A percentile compares a stretch with the other conserved stretches of the same genome.
phyloP scores from a whole-genome alignment of 2,113 vertebrate species.

The Lophius piscatorius region DNA sequence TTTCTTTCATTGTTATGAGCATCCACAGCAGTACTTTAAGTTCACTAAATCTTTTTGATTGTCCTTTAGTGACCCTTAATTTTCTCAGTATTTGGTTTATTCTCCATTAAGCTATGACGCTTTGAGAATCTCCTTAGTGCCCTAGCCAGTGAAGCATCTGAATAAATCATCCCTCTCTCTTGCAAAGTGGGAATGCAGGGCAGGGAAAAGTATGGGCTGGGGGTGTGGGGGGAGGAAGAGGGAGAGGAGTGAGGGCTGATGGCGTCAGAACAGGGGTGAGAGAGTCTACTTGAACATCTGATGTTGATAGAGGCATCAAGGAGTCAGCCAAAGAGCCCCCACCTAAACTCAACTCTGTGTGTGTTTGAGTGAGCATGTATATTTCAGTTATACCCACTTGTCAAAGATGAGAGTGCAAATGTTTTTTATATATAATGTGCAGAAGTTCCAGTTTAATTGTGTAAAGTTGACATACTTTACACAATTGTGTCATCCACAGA shows the following conservation, averaged over 20 bases:
- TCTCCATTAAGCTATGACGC: constrained; percentile 56
- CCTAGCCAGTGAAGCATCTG: constrained; percentile 30
- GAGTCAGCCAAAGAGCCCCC: constrained; percentile 82
- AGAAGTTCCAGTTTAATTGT: no score
- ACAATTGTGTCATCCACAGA: no score
- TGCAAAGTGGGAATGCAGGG: constrained; percentile 42
- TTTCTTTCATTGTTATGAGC: constrained; percentile 15
- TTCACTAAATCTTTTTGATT: constrained; percentile 25
- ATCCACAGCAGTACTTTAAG: constrained; percentile 3
- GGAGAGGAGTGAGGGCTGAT: constrained; percentile 43
- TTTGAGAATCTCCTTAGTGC: constrained; percentile 15
- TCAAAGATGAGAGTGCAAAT: no score
- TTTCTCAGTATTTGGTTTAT: constrained; percentile 24
- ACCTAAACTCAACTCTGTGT: constrained; percentile 56
- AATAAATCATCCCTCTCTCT: constrained; percentile 12
- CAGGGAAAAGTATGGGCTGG: constrained; percentile 40
- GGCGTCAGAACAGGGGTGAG: constrained; percentile 55
- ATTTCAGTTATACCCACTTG: no score
- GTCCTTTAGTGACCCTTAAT: constrained; percentile 29
- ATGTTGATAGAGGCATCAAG: constrained; percentile 64
- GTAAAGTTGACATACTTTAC: no score
- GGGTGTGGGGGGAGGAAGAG: constrained; percentile 23
- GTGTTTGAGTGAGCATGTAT: constrained; percentile 20
- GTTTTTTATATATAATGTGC: no score
- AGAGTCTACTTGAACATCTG: constrained; percentile 66